A percentile compares a stretch with the other conserved stretches of the same genome.
These are phyloP conservation scores for Gallinago media DNA, from an alignment of 2,113 vertebrate species.

Conservation along the genomic window DNA sequence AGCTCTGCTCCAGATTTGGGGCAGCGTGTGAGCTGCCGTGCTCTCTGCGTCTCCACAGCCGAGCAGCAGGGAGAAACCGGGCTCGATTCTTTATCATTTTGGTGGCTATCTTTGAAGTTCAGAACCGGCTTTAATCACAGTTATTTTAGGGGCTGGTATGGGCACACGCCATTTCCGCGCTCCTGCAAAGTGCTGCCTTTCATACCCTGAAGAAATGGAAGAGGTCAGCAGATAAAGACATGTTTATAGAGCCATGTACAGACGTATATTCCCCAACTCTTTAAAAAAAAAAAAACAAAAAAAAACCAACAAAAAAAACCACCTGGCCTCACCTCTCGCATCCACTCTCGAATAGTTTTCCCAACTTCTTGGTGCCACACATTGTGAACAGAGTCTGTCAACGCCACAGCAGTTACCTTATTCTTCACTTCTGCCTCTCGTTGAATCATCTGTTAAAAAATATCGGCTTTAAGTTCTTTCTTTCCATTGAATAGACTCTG, in stretches of 20 bases:
- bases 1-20: not conserved
- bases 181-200: not conserved
- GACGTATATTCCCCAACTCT: not conserved
- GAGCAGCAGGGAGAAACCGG: not conserved
- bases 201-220: not conserved
- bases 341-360: constrained; percentile 94
- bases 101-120: not conserved
- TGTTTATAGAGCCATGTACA: not conserved
- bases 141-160: constrained; percentile 2
- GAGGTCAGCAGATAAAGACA: not conserved
- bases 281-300: not conserved
- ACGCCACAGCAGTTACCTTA: constrained; percentile 91
- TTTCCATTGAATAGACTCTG: constrained; percentile 24
- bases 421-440: constrained; percentile 92
- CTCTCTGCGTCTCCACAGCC: too few species aligned
- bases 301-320: not conserved
- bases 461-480: constrained; percentile 54
- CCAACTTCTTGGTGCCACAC: constrained; percentile 96
- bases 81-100: not conserved
- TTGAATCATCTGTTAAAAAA: constrained; percentile 93
- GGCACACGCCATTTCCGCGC: not conserved
- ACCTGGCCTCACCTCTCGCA: constrained; percentile 88
- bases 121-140: not conserved
- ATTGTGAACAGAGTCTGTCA: constrained; percentile 97
- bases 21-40: not conserved